These are phyloP conservation scores for Actinia equina DNA, from an alignment of 64 coral and sea anemone species.

Conservation along the genomic window DNA sequence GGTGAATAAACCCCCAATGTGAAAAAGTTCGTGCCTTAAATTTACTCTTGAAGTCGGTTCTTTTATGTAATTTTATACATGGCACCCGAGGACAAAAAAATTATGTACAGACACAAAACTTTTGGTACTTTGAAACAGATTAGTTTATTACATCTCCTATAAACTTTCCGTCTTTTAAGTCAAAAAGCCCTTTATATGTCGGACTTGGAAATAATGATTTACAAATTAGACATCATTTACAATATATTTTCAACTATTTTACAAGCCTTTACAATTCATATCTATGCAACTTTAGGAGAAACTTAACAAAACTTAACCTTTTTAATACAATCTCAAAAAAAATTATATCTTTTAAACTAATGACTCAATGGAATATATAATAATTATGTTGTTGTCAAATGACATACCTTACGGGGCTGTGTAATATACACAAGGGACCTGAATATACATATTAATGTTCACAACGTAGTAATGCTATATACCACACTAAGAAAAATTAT, in stretches of 20 bases:
- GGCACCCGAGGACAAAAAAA: neutral
- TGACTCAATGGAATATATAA: constrained; percentile 3
- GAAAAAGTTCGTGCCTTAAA: neutral
- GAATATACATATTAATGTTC: constrained; percentile 1
- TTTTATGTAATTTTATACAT: constrained; percentile 31
- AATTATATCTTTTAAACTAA: constrained; percentile 25
- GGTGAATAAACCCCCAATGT: neutral
- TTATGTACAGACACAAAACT: neutral
- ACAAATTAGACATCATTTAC: constrained; percentile 25
- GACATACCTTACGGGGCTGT: constrained; percentile 24
- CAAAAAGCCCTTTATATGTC: constrained; percentile 30
- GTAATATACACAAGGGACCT: constrained; percentile 34
- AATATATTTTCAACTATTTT: constrained; percentile 39
- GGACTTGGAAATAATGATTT: constrained; percentile 28
- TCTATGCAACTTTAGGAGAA: neutral
- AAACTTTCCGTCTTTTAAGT: constrained; percentile 18
- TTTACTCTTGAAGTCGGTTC: neutral
- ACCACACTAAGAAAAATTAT: constrained; percentile 55
- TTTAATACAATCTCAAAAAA: constrained; percentile 23
- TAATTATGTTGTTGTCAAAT: constrained; percentile 30
- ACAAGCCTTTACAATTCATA: constrained; percentile 19
- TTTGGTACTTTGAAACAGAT: neutral
- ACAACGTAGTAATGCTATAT: constrained; percentile 25
- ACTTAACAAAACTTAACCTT: constrained; percentile 1
- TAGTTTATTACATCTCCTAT: constrained; percentile 5